phyloP scores from a whole-genome alignment of 2,888 invertebrate species.

The Cataglyphis cursor region DNA sequence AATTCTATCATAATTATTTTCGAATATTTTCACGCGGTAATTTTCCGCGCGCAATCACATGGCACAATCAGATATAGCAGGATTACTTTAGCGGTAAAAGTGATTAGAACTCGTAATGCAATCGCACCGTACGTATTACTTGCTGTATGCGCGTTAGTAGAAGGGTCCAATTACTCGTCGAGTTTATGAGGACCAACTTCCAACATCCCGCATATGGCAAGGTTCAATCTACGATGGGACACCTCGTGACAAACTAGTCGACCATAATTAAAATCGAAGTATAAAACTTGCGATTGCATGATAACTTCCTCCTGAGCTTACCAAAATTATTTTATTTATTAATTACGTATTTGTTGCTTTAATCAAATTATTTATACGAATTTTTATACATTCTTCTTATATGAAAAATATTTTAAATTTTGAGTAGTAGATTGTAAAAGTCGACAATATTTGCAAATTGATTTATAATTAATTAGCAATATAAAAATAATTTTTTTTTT shows the following conservation, averaged over 20 bases:
- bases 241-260: constrained; percentile 58
- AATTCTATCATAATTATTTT: constrained; percentile 45
- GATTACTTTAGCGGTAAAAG: constrained; percentile 50
- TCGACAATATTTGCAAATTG: background rate
- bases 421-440: background rate
- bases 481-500: background rate
- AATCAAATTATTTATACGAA: background rate
- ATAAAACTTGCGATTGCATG: constrained; percentile 32
- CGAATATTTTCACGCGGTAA: constrained; percentile 28
- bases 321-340: background rate
- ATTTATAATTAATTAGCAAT: background rate
- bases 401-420: background rate
- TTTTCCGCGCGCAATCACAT: constrained; percentile 32
- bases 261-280: constrained; percentile 45
- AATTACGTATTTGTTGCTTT: background rate
- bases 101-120: constrained; percentile 63
- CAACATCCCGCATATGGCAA: constrained; percentile 1
- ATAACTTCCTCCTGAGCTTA: background rate
- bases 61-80: constrained; percentile 14
- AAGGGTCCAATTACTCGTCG: constrained; percentile 58
- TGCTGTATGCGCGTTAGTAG: constrained; percentile 33
- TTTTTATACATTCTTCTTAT: background rate
- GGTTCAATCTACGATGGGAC: constrained; percentile 55
- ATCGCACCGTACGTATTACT: constrained; percentile 61
- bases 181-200: constrained; percentile 48